phyloP scores from a whole-genome alignment of 2,888 invertebrate species.

The Ophonus ardosiacus region DNA sequence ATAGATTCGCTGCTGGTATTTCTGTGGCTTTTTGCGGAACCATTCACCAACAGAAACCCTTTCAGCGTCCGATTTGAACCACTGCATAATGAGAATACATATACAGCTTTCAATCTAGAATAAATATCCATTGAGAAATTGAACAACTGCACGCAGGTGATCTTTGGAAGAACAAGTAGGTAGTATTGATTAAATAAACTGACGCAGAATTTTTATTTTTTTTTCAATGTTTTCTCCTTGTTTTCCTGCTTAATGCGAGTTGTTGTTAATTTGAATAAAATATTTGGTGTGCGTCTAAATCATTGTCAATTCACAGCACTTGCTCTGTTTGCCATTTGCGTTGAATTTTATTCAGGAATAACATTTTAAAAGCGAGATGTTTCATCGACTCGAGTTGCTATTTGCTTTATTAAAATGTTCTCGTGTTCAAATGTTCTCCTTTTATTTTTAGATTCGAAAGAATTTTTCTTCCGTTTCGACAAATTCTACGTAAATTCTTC shows the following conservation, averaged over 20 bases:
- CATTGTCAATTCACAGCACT: neutral
- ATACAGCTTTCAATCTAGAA: no score
- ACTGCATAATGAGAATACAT: no score
- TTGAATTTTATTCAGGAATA: slow-evolving; percentile 39
- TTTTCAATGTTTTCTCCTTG: neutral
- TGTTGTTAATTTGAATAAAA: slow-evolving; percentile 25
- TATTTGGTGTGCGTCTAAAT: neutral
- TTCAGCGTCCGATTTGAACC: no score
- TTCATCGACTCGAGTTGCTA: slow-evolving; percentile 36
- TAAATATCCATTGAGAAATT: no score
- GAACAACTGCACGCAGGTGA: no score
- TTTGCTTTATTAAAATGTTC: slow-evolving; percentile 59
- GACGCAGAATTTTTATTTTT: no score
- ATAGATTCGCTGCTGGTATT: no score
- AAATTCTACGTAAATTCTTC: slow-evolving; percentile 40
- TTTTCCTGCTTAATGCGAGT: neutral
- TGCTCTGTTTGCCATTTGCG: neutral
- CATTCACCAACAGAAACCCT: no score
- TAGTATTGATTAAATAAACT: no score
- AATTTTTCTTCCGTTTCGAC: slow-evolving; percentile 28
- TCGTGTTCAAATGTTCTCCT: slow-evolving; percentile 39
- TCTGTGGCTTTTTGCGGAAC: no score
- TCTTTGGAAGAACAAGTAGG: no score
- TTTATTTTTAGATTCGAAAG: slow-evolving; percentile 48
- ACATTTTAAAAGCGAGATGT: slow-evolving; percentile 44